A percentile compares a stretch with the other conserved stretches of the same genome.
phyloP scores from a whole-genome alignment of 2,113 vertebrate species.

The Corydoras sp. region DNA sequence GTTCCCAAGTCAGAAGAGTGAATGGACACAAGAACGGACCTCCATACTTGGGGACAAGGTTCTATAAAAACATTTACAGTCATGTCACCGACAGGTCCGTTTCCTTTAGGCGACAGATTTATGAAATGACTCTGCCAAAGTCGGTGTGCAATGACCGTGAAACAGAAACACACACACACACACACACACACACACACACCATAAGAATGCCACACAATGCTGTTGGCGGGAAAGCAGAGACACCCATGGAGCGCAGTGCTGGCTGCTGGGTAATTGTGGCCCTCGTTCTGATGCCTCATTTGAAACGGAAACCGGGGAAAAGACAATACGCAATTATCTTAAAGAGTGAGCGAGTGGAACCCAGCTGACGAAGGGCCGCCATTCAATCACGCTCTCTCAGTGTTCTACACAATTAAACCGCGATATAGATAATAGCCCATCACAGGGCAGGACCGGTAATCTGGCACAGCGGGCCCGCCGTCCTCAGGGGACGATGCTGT shows the following conservation, averaged over 20 bases:
- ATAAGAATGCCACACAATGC: conserved; percentile 9
- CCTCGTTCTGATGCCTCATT: conserved; percentile 41
- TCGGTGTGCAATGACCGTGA: too few relatives aligned
- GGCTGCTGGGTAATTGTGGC: conserved; percentile 65
- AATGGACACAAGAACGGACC: too few relatives aligned
- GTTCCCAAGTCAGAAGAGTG: too few relatives aligned
- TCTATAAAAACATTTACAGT: too few relatives aligned
- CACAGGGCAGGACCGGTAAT: conserved; percentile 37
- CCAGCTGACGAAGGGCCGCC: conserved; percentile 69
- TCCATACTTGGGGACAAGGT: too few relatives aligned
- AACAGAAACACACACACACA: too few relatives aligned
- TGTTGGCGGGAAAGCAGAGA: conserved; percentile 56
- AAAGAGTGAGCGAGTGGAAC: conserved; percentile 67
- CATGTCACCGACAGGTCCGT: too few relatives aligned
- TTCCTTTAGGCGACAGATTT: too few relatives aligned
- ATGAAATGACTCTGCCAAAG: too few relatives aligned
- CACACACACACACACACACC: background rate
- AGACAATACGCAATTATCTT: conserved; percentile 75
- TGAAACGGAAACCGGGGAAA: conserved; percentile 68
- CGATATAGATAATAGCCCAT: conserved; percentile 73
- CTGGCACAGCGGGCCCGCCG: too few relatives aligned
- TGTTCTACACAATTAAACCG: conserved; percentile 75
- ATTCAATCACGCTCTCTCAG: conserved; percentile 72
- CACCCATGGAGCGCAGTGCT: conserved; percentile 61
- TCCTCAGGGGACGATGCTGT: too few relatives aligned